A percentile compares a stretch with the other conserved stretches of the same genome.
Evolutionary conservation across 2,888 invertebrate genomes (phyloP).

Genomic region (Nysson spinosus): DNA sequence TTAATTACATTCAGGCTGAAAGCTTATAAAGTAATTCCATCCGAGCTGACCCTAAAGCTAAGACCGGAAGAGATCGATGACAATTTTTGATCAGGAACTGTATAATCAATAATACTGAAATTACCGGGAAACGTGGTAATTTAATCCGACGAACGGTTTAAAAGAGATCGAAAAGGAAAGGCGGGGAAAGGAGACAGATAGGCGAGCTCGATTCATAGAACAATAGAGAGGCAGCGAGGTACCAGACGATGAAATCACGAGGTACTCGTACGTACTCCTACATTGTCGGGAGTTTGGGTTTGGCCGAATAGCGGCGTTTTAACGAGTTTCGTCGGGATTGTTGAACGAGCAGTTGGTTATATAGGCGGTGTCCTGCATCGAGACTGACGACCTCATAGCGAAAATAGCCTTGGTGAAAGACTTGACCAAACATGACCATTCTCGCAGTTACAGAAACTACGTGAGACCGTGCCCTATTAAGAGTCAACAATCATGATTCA

Average conservation of each 20-base stretch:
- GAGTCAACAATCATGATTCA: constrained; percentile 21
- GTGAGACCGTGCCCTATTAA: constrained; percentile 31
- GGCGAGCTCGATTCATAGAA: constrained; percentile 59
- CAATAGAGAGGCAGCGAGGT: constrained; percentile 62
- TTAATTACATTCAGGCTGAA: too few relatives aligned
- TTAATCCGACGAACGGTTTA: constrained; percentile 33
- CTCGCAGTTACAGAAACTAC: constrained; percentile 11
- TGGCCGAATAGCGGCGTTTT: constrained; percentile 52
- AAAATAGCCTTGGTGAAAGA: constrained; percentile 35
- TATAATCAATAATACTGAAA: neutral
- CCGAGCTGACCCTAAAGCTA: too few relatives aligned
- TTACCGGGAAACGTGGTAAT: neutral
- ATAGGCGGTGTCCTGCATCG: constrained; percentile 26
- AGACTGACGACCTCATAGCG: constrained; percentile 22
- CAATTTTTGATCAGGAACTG: neutral
- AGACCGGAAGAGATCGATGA: too few relatives aligned
- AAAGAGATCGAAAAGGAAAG: constrained; percentile 37
- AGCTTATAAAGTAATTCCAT: too few relatives aligned
- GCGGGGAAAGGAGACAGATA: constrained; percentile 24
- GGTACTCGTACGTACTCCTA: constrained; percentile 48
- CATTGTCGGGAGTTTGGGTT: constrained; percentile 49
- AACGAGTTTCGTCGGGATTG: constrained; percentile 23
- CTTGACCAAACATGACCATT: constrained; percentile 33
- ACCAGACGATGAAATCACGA: constrained; percentile 69
- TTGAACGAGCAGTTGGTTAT: constrained; percentile 17